Evolutionary conservation across 2,888 invertebrate species (phyloP), one percentile per base, ranked within the genome.

Genomic region (Catotricha subobsoleta): DNA sequence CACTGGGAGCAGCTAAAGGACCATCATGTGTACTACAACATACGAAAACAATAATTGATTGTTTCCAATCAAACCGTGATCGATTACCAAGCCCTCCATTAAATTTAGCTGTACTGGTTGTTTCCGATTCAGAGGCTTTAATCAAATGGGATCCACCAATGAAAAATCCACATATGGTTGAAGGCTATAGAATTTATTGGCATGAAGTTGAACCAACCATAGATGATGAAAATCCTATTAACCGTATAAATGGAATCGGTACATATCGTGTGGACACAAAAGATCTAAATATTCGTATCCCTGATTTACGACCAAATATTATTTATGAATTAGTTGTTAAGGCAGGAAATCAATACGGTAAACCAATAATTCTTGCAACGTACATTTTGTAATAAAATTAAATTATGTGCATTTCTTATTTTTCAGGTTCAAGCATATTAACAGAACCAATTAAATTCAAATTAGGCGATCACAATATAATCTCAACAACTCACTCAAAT

Each of bases 151-250:
- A 84, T 48, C 72, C 78, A 7, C 86, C 87, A 4, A 57, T 69
- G 30, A 84, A 84, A 63, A 86, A 87, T 61, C 82, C 84, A 0
- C 74, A 78, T 48, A 76, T 78, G 1, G 83, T 84, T 2, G 80
- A 83, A 62, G 68, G 82, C 49, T 87, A 87, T 66, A 71, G 83
- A 48, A 77, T 86, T 2, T 81, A 83, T 64, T 83, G 83, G 77
- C 69, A 80, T 45, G 72, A 73, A 30, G 68, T 73, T 41, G 78
- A 80, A 40, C 43, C 44, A 13, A 40, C 38, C 1, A n/a, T n/a
- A n/a, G 44, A 31, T 23, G 47, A 44, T 25, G 39, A 41, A 21
- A 44, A 45, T 39, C 42, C 45, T 18, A 34, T 39, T 21, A 40
- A 44, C 2, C 44, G 34, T 25, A 44, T 45, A 40, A 49, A 51